Conservation (phyloP, 2,797 vertebrate species). For the Cossypha niveicapilla region DNA sequence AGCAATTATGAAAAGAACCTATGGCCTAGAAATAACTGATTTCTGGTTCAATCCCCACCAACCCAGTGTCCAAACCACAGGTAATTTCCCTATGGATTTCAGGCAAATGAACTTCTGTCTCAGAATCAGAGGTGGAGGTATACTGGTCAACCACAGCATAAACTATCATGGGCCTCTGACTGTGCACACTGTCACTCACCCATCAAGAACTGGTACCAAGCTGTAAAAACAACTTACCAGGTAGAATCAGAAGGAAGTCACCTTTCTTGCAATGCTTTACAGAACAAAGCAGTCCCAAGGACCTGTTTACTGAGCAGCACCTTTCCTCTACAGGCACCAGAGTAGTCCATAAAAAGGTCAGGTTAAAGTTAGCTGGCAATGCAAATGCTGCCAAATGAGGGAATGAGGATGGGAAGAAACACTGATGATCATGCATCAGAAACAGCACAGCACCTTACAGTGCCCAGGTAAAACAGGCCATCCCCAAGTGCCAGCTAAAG, state of each 20-base stretch:
- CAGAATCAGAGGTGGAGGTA: background rate
- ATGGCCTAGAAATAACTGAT: background rate
- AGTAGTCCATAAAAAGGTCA: background rate
- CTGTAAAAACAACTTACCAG: background rate
- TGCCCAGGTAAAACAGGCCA: background rate
- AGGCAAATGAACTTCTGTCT: background rate
- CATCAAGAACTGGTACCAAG: rapidly evolving
- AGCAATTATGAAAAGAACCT: background rate
- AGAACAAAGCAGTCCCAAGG: background rate
- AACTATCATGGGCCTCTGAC: background rate
- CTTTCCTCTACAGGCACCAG: background rate
- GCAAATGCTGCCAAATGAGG: background rate
- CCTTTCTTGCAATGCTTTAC: background rate
- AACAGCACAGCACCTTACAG: background rate
- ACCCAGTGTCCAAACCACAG: background rate
- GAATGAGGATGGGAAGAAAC: background rate
- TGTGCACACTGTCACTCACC: rapidly evolving
- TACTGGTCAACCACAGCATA: background rate
- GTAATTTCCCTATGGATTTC: background rate
- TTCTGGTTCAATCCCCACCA: background rate
- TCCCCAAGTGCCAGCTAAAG: background rate
- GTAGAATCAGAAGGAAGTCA: background rate
- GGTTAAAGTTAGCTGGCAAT: background rate
- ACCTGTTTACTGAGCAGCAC: background rate
- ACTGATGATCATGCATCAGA: background rate